Percentiles rank a stretch among this genome's conserved stretches.
Evolutionary conservation across 2,888 invertebrate genomes (phyloP).

Genomic region (Cyclophora albipunctata): DNA sequence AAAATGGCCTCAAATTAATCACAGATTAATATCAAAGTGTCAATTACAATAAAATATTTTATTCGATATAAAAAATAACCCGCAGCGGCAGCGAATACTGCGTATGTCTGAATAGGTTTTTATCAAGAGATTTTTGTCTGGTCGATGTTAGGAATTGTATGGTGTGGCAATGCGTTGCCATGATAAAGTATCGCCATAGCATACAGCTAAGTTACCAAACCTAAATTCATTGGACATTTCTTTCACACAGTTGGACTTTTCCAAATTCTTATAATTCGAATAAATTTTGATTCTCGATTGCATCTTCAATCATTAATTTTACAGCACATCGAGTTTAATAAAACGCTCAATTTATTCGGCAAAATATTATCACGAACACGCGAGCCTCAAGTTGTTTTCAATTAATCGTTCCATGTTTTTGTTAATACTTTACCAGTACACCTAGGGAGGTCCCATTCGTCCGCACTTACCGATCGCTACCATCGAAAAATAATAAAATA

Average conservation of each 20-base stretch:
- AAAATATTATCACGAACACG: conserved; percentile 12
- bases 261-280: not conserved
- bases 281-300: conserved; percentile 4
- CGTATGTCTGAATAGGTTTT: too few species aligned
- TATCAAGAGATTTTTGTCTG: too few species aligned
- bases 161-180: too few species aligned
- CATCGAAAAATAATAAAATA: conserved; percentile 37
- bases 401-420: conserved; percentile 56
- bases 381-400: conserved; percentile 43
- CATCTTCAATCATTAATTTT: conserved; percentile 5
- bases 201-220: too few species aligned
- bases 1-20: too few species aligned
- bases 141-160: too few species aligned
- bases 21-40: too few species aligned
- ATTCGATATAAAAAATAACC: too few species aligned
- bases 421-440: conserved; percentile 50
- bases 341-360: conserved; percentile 6
- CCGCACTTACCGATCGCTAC: conserved; percentile 28
- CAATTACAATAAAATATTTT: too few species aligned
- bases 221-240: too few species aligned
- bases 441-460: conserved; percentile 42
- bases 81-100: too few species aligned
- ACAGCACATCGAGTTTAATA: conserved; percentile 6
- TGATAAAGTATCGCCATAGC: too few species aligned
- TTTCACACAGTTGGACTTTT: not conserved